These are phyloP conservation scores for Apostichopus japonicus DNA, from an alignment of 35 echinoderm and acorn worm species.

Conservation along the genomic window DNA sequence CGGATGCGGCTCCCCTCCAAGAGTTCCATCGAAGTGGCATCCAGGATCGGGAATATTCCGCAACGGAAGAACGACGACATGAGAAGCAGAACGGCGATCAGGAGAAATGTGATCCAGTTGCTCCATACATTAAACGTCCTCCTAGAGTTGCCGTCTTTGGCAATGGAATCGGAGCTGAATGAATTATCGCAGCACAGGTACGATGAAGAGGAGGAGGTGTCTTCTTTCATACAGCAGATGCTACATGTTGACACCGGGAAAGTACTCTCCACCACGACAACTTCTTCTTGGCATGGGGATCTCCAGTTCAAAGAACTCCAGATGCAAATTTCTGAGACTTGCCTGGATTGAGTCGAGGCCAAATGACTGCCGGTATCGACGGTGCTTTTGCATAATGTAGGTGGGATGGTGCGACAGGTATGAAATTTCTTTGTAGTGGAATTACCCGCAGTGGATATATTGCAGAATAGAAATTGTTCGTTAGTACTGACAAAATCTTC, in stretches of 20 bases:
- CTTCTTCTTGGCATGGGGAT: not conserved
- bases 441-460: conserved; percentile 39
- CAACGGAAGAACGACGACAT: conserved; percentile 75
- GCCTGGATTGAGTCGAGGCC: not conserved
- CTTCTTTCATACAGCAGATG: conserved; percentile 17
- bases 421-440: not conserved
- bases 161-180: too few species aligned
- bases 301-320: not conserved
- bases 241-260: not conserved
- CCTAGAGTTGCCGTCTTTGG: not conserved
- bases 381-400: conserved; percentile 20
- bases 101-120: conserved; percentile 56
- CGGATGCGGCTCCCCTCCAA: conserved; percentile 68
- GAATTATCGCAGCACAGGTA: conserved; percentile 2
- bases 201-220: not conserved
- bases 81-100: conserved; percentile 69
- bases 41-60: conserved; percentile 78
- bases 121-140: not conserved
- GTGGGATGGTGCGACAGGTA: not conserved
- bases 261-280: not conserved
- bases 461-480: conserved; percentile 12
- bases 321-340: not conserved
- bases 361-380: not conserved
- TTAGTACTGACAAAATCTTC: conserved; percentile 15
- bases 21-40: conserved; percentile 73